A percentile compares a stretch with the other conserved stretches of the same genome.
Evolutionary conservation across 2,888 invertebrate species (phyloP).

Genomic region (Andricus curvator): DNA sequence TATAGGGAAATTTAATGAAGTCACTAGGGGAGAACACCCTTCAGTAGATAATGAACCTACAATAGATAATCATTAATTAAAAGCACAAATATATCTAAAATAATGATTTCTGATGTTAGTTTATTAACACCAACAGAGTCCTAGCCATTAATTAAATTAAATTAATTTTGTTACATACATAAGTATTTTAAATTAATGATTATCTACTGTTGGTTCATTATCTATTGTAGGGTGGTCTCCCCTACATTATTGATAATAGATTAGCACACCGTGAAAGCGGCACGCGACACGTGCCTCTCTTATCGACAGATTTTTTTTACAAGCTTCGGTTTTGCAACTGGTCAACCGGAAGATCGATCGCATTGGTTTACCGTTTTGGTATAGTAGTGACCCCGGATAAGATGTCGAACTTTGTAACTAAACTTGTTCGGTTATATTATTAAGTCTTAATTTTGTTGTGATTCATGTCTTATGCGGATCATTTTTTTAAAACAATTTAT

Average conservation of each 20-base stretch:
- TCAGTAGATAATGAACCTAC: too few species aligned
- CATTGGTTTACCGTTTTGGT: background rate
- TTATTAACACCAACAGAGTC: too few species aligned
- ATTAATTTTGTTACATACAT: too few species aligned
- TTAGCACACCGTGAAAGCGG: background rate
- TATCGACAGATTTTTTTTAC: background rate
- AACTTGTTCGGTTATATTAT: background rate
- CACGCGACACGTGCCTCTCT: background rate
- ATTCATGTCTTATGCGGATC: background rate
- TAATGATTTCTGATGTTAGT: too few species aligned
- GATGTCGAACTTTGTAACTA: background rate
- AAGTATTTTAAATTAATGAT: too few species aligned
- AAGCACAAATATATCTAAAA: too few species aligned
- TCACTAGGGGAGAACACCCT: too few species aligned
- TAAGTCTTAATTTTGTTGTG: background rate
- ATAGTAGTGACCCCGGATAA: background rate
- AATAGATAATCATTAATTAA: too few species aligned
- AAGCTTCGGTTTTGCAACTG: background rate
- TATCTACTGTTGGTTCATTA: too few species aligned
- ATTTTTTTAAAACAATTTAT: background rate
- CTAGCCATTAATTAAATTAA: too few species aligned
- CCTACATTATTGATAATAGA: background rate
- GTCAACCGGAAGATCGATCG: background rate
- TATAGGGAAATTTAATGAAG: background rate
- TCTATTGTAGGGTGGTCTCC: too few species aligned